Percentiles rank a stretch among this genome's conserved stretches.
Conservation (phyloP, 2,888 invertebrate species). For the Drosophila paramelanica region DNA sequence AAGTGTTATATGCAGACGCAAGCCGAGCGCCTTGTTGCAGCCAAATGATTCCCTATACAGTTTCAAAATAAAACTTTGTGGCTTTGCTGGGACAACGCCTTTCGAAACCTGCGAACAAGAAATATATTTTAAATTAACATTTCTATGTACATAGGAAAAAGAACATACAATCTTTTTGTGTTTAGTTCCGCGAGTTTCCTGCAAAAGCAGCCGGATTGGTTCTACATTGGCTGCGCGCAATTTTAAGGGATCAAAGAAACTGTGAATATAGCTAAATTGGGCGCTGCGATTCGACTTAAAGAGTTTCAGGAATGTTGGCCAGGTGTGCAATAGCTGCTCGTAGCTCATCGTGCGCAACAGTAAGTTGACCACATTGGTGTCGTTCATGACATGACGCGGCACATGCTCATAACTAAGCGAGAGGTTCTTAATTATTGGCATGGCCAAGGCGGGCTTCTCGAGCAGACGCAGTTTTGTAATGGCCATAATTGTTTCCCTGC, state of each 20-base stretch:
- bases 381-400: constrained; percentile 66
- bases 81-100: not conserved
- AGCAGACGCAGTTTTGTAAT: constrained; percentile 72
- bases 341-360: constrained; percentile 74
- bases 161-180: constrained; percentile 38
- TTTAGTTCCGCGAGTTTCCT: constrained; percentile 42
- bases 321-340: constrained; percentile 69
- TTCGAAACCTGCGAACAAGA: constrained; percentile 7
- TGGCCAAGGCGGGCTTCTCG: constrained; percentile 50
- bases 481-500: constrained; percentile 40
- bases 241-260: constrained; percentile 47
- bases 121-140: not conserved
- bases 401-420: constrained; percentile 73
- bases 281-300: constrained; percentile 20
- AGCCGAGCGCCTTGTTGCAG: constrained; percentile 60
- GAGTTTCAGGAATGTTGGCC: constrained; percentile 44
- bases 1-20: constrained; percentile 80
- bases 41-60: constrained; percentile 76
- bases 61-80: constrained; percentile 41
- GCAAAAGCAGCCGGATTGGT: constrained; percentile 74
- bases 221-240: constrained; percentile 65
- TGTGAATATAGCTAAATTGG: constrained; percentile 1
- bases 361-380: constrained; percentile 57
- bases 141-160: not conserved
- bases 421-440: constrained; percentile 61